phyloP scores from a whole-genome alignment of 2,888 invertebrate genomes.

The Ecdyonurus torrentis region DNA sequence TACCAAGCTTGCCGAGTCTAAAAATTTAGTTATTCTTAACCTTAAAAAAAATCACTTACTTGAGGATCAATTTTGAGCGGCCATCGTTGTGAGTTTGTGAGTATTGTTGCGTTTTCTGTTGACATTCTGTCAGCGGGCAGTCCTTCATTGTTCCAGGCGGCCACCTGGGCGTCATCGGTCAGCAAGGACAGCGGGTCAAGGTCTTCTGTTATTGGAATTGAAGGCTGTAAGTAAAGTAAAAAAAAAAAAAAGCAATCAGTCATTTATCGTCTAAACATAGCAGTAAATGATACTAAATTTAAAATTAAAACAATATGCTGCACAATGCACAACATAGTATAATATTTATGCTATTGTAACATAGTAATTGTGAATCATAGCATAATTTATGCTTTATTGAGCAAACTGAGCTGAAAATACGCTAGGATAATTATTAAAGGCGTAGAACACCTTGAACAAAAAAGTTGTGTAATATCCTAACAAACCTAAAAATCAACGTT shows the following conservation, averaged over 20 bases:
- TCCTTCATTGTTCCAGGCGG: conserved; percentile 87
- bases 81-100: conserved; percentile 80
- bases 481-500: too few species aligned
- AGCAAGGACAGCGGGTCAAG: conserved; percentile 71
- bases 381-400: not conserved
- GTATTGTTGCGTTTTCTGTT: conserved; percentile 82
- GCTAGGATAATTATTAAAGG: too few species aligned
- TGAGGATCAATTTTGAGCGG: conserved; percentile 93
- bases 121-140: conserved; percentile 88
- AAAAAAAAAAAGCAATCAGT: not conserved
- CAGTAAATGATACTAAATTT: not conserved
- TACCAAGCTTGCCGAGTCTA: not conserved
- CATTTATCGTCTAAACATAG: conserved; percentile 1
- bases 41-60: too few species aligned
- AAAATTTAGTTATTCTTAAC: not conserved
- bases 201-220: conserved; percentile 61
- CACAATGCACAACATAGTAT: not conserved
- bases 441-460: too few species aligned
- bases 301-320: not conserved
- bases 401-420: not conserved
- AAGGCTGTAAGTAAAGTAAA: conserved; percentile 30
- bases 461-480: too few species aligned
- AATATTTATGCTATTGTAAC: too few species aligned
- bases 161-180: conserved; percentile 83
- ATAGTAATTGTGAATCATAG: not conserved